Percentiles rank a stretch among this genome's conserved stretches.
Conservation (phyloP, 1,140 invertebrate genomes). For the Platyscapa corneri region DNA sequence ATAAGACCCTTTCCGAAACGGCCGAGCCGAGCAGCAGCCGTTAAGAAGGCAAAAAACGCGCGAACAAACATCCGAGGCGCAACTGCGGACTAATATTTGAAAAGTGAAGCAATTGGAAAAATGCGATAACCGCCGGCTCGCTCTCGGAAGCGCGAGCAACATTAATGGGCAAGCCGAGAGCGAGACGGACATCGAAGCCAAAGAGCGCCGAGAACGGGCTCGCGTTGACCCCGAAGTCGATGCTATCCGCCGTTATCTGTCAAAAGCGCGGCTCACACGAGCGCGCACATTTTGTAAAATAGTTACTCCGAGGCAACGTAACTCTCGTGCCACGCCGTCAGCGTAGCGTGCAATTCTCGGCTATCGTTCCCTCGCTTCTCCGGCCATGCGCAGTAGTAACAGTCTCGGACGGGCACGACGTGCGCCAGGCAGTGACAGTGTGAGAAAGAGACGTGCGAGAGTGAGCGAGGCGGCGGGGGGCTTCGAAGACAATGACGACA, state of each 20-base stretch:
- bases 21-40: no score
- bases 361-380: constrained; percentile 6
- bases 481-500: constrained; percentile 39
- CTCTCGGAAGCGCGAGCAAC: no score
- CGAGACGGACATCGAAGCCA: no score
- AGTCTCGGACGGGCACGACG: constrained; percentile 22
- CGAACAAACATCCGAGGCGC: no score
- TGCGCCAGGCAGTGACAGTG: constrained; percentile 39
- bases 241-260: constrained; percentile 17
- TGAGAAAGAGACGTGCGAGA: constrained; percentile 41
- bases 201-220: no score
- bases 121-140: no score
- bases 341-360: constrained; percentile 20
- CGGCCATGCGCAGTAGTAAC: constrained; percentile 38
- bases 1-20: no score
- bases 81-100: neutral
- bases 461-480: neutral
- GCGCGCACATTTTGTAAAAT: constrained; percentile 24
- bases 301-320: no score
- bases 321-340: no score
- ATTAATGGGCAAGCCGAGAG: no score
- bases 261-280: constrained; percentile 5
- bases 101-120: neutral
- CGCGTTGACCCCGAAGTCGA: neutral
- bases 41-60: no score